Base-by-base conservation (phyloP, 2,113 vertebrate genomes). In the Pomatostomus ruficeps region DNA sequence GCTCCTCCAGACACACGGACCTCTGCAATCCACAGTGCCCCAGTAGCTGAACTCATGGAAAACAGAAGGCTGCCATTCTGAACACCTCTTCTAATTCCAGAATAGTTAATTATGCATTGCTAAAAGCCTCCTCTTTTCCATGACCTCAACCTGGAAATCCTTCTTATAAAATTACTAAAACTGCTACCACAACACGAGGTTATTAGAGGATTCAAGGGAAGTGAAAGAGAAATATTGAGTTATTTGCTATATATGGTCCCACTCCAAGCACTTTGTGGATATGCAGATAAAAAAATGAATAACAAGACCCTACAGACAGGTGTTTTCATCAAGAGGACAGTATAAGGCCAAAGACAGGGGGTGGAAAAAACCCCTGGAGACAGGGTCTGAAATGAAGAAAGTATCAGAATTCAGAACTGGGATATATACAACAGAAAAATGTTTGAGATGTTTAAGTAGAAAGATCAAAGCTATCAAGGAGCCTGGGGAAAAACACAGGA, bases 341-440 rank as follows among this genome's bases (percentile, higher is more conserved):
- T 33, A 17, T 31, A 36, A 86, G 31, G 40, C 10, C 63, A 52
- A 51, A 68, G 8, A 55, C 49, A 9, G 1, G 3, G 2, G 10
- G 2, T 1, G 2, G 3, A 16, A 25, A 25, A n/a, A 5, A 4
- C 7, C 5, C 11, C 29, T 3, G 4, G 10, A 23, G 13, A 62
- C 75, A 67, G 80, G 3, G 1, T 19, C 9, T 46, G 81, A 94
- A 91, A 67, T 35, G 2, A 79, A 70, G 14, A 36, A 84, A 78
- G 25, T 9, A 45, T 61, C 25, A 42, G 17, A 68, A 79, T 40
- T 90, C 15, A 73, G 22, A 63, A 82, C 1, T 16, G 19, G 16
- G 25, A 54, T 52, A 67, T 14, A 43, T 6, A 82, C 11, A 12
- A 36, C 16, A 31, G 21, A 45, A 79, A 77, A 88, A 28, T 9